Evolutionary conservation across 2,888 invertebrate species (phyloP).

Genomic region (Limenitis camilla): DNA sequence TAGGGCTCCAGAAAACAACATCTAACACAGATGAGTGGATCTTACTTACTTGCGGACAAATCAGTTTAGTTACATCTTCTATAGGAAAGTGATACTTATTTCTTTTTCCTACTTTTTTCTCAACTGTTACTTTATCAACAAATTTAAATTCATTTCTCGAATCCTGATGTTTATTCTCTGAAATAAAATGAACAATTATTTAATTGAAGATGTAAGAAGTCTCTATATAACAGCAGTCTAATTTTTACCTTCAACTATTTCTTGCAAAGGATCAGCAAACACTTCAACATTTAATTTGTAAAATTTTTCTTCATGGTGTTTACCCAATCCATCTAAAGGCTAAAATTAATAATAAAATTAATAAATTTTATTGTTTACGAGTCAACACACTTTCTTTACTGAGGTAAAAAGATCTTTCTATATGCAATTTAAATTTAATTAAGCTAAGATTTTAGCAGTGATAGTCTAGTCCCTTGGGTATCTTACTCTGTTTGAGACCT

Average conservation of each 20-base stretch:
- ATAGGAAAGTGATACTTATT: constrained; percentile 30
- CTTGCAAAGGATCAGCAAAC: constrained; percentile 31
- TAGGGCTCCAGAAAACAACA: no score
- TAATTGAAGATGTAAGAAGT: not conserved
- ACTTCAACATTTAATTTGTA: constrained; percentile 28
- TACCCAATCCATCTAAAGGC: constrained; percentile 27
- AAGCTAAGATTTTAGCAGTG: no score
- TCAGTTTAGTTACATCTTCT: constrained; percentile 17
- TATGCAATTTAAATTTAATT: no score
- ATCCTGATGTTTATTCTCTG: constrained; percentile 1
- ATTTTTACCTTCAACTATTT: not conserved
- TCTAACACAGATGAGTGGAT: no score
- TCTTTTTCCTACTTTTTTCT: constrained; percentile 26
- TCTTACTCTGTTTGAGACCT: no score
- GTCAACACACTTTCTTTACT: no score
- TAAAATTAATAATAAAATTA: constrained; percentile 19
- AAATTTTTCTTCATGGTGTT: constrained; percentile 17
- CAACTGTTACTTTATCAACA: constrained; percentile 28
- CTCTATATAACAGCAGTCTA: not conserved
- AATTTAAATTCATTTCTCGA: constrained; percentile 19
- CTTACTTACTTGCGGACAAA: constrained; percentile 31
- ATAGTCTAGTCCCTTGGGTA: no score
- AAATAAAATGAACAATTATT: not conserved
- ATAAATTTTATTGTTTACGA: not conserved
- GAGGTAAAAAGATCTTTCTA: no score